A percentile compares a stretch with the other conserved stretches of the same genome.
These are phyloP conservation scores for Atopsyche davidsoni DNA, from an alignment of 1,140 invertebrate genomes.

Conservation along the genomic window DNA sequence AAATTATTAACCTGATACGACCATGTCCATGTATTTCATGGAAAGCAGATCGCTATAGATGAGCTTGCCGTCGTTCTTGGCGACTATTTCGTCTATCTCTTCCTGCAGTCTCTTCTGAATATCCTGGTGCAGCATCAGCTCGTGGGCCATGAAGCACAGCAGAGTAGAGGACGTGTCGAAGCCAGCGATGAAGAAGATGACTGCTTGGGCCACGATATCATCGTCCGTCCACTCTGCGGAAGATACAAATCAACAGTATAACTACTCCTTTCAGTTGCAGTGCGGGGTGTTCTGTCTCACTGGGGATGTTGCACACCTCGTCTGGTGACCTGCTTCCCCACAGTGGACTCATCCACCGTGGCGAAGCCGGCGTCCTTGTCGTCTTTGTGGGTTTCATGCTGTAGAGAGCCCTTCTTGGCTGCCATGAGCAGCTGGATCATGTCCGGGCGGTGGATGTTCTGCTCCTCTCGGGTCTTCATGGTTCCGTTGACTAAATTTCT, in stretches of 20 bases:
- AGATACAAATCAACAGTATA: not conserved
- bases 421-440: constrained; percentile 40
- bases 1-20: constrained; percentile 31
- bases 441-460: constrained; percentile 26
- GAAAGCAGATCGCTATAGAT: constrained; percentile 42
- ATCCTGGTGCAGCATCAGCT: constrained; percentile 51
- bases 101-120: constrained; percentile 51
- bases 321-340: constrained; percentile 21
- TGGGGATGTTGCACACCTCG: constrained; percentile 8
- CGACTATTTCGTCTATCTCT: constrained; percentile 50
- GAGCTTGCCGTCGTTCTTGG: constrained; percentile 35
- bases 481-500: constrained; percentile 1
- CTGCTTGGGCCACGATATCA: constrained; percentile 45
- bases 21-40: constrained; percentile 48
- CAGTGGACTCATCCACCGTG: constrained; percentile 32
- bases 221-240: constrained; percentile 22
- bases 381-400: constrained; percentile 16
- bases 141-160: constrained; percentile 48
- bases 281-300: not conserved
- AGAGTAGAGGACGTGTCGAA: constrained; percentile 56
- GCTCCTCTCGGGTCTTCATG: constrained; percentile 16
- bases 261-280: not conserved
- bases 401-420: constrained; percentile 29
- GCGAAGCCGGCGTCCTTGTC: constrained; percentile 32
- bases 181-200: constrained; percentile 54